These are phyloP conservation scores for Pterobdella sp. DNA, from an alignment of 2,888 invertebrate genomes.

Conservation along the genomic window DNA sequence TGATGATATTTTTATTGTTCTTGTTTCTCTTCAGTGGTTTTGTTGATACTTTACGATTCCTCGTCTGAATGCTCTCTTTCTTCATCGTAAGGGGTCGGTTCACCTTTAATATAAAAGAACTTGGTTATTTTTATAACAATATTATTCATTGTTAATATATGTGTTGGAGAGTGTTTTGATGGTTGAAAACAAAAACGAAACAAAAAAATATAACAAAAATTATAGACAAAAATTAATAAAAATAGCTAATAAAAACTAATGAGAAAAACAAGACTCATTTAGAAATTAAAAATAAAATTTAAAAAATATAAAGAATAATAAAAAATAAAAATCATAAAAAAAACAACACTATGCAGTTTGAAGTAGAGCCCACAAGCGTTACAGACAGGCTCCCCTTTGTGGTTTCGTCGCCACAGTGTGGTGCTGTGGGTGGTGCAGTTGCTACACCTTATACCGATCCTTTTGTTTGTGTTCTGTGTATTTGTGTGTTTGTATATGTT, in stretches of 20 bases:
- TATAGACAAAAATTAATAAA: no score
- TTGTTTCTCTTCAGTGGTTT: neutral
- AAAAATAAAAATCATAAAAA: no score
- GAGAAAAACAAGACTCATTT: no score
- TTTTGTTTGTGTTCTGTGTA: constrained; percentile 15
- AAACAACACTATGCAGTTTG: constrained; percentile 30
- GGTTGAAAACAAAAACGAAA: no score
- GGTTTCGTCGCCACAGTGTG: constrained; percentile 30
- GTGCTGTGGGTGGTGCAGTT: constrained; percentile 28
- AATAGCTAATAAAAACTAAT: no score
- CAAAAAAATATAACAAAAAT: no score
- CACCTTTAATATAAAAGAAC: neutral
- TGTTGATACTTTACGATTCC: constrained; percentile 18
- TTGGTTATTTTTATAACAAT: no score
- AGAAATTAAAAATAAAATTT: no score
- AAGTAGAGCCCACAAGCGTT: constrained; percentile 33
- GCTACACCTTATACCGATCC: constrained; percentile 24
- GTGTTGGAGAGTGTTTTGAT: no score
- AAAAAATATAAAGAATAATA: no score
- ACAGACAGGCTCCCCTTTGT: constrained; percentile 31
- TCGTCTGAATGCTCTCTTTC: constrained; percentile 26
- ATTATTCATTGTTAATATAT: no score
- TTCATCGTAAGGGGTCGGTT: constrained; percentile 28
- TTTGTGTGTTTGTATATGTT: no score
- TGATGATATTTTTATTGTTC: constrained; percentile 4